These are phyloP conservation scores for Phodopus roborovskii DNA, from an alignment of 2,113 vertebrate genomes.

Conservation along the genomic window DNA sequence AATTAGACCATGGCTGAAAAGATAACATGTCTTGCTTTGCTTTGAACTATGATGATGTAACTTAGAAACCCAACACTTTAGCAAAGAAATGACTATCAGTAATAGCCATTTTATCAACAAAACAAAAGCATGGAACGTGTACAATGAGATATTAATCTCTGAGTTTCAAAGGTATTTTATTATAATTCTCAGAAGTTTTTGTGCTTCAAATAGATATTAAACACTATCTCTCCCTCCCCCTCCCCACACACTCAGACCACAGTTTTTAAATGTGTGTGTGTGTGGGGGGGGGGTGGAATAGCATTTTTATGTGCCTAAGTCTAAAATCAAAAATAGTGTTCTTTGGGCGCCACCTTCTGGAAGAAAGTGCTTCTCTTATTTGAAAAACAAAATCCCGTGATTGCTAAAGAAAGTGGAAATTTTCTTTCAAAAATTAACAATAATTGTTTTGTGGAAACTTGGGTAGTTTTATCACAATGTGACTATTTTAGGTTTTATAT, in stretches of 20 bases:
- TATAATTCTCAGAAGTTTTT: not conserved
- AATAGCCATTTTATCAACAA: constrained; percentile 41
- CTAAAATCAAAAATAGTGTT: constrained; percentile 41
- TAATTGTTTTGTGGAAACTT: constrained; percentile 23
- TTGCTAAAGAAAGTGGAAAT: not conserved
- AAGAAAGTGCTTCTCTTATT: not conserved
- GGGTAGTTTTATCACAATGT: not conserved
- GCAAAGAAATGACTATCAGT: constrained; percentile 60
- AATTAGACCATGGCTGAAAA: not conserved
- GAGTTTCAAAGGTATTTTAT: constrained; percentile 61
- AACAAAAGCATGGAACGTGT: constrained; percentile 35
- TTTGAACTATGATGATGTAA: constrained; percentile 4
- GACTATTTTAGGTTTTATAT: not conserved
- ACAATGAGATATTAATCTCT: no score
- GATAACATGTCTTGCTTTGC: not conserved
- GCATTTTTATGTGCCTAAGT: not conserved
- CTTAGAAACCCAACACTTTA: constrained; percentile 54
- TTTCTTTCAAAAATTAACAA: constrained; percentile 17
- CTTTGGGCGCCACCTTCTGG: constrained; percentile 86
- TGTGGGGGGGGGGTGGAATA: no score
- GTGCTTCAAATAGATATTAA: constrained; percentile 42
- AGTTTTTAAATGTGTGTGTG: constrained; percentile 53
- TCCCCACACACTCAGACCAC: not conserved
- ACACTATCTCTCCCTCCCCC: not conserved
- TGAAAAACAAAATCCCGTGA: not conserved